phyloP scores from a whole-genome alignment of 2,797 vertebrate species.

The Nasua narica region DNA sequence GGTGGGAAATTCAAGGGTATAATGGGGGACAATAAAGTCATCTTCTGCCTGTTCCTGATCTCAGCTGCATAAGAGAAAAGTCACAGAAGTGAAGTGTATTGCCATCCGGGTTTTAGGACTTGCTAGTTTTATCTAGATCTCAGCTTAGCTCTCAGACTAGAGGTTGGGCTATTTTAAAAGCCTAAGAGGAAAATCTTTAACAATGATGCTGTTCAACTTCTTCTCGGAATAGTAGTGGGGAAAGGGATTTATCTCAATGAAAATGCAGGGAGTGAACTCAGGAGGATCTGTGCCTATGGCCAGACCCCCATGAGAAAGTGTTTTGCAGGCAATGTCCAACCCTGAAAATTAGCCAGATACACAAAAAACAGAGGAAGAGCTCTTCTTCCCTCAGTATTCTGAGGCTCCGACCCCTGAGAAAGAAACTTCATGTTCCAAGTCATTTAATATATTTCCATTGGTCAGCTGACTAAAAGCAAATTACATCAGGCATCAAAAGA shows the following conservation, averaged over 20 bases:
- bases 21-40: neutral
- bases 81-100: neutral
- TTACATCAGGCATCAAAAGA: neutral
- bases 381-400: neutral
- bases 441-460: neutral
- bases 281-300: neutral
- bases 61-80: neutral
- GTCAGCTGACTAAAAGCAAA: neutral
- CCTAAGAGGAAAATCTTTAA: neutral
- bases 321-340: neutral
- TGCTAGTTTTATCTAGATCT: conserved; percentile 10
- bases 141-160: neutral
- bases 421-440: neutral
- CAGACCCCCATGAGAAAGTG: neutral
- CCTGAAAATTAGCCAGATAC: neutral
- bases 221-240: neutral
- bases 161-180: conserved; percentile 4
- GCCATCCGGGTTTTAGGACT: neutral
- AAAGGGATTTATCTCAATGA: neutral
- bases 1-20: neutral
- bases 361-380: neutral
- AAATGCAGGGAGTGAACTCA: neutral
- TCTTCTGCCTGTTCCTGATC: neutral
- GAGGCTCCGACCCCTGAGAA: neutral
- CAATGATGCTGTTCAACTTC: neutral